Base-by-base conservation (phyloP, 2,888 invertebrate genomes). In the Drosophila prolongata region DNA sequence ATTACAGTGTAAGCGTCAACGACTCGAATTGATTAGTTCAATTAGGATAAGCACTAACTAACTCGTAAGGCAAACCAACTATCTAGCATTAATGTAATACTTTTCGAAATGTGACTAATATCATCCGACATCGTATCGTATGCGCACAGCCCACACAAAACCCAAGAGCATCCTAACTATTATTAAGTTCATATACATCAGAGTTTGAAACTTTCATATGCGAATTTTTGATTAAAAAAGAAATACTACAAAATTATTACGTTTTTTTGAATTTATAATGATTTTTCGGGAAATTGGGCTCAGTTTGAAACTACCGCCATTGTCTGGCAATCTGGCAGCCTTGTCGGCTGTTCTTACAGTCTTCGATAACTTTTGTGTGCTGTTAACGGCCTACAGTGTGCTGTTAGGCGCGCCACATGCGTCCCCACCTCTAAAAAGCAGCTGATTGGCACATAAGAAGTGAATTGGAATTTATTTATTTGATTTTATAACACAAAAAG, bases 21-120 rank as follows among this genome's bases (percentile, higher is more conserved):
- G 46, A 66, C 66, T 66, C 66, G 68, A 54, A 54, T 54, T 40
- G 59, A 47, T 58, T 61, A 61, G 57, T 57, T 57, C 16, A 46
- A 38, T 46, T 40, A 44, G 30, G 11, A 2, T 49, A 49, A 46
- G 55, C 50, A 19, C 38, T 42, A 62, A 19, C 0, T 54, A 54
- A 30, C 56, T 30, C 9, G 10, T 60, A 60, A 57, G 58, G 19
- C 58, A 35, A 59, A 59, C 42, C 57, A 43, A 59, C 59, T 59
- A 59, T 42, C 14, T 59, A 59, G 42, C 57, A 56, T 40, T 49
- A 64, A 27, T 14, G 35, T 10, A 54, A 30, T 60, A 47, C 47
- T 9, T 30, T 47, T 30, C 14, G 5, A 47, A 34, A 16, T 64
- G 62, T 64, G 49, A 64, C 62, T 64, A 62, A 64, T 24, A 42